A percentile compares a stretch with the other conserved stretches of the same genome.
Conservation (phyloP, 2,113 vertebrate species). For the Uropsilus gracilis region DNA sequence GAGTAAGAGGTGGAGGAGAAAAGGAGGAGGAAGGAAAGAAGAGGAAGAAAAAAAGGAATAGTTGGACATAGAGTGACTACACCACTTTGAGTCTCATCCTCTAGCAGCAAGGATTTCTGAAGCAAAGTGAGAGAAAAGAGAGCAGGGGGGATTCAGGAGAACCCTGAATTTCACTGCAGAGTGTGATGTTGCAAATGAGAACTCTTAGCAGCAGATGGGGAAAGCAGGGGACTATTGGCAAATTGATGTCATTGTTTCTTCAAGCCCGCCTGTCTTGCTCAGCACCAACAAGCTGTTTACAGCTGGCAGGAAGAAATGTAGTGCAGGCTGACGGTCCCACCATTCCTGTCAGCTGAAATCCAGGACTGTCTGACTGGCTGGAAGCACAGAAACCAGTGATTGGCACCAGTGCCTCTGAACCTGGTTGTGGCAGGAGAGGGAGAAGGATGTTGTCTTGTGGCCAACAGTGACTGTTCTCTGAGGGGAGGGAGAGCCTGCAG, state of each 20-base stretch:
- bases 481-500: background rate
- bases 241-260: background rate
- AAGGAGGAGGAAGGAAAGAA: accelerated
- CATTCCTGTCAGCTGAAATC: background rate
- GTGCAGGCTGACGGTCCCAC: background rate
- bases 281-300: background rate
- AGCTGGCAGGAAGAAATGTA: background rate
- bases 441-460: background rate
- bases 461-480: background rate
- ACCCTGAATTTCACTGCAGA: background rate
- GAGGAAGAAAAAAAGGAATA: background rate
- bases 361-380: background rate
- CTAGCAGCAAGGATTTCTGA: background rate
- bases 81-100: background rate
- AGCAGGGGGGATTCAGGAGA: background rate
- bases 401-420: background rate
- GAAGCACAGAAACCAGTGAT: background rate
- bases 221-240: background rate
- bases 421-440: background rate
- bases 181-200: background rate
- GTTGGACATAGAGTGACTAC: background rate
- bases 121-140: background rate
- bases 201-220: background rate
- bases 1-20: background rate
- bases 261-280: background rate